Evolutionary conservation across 2,888 invertebrate species (phyloP).

Genomic region (Schrankia costaestrigalis): DNA sequence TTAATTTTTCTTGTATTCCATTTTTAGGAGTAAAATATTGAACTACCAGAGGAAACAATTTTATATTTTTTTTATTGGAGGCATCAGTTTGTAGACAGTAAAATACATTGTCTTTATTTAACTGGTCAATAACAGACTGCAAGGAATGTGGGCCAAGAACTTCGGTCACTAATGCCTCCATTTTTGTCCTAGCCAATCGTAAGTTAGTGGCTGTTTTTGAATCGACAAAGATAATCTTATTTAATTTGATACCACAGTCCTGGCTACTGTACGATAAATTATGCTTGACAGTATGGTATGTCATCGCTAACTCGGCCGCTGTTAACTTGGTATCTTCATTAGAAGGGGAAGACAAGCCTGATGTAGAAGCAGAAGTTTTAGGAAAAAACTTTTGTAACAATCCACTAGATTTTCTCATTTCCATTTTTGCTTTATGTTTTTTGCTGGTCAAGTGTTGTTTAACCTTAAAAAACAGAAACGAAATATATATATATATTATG

Average conservation of each 20-base stretch:
- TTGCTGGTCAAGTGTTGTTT: too few relatives aligned
- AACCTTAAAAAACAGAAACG: too few relatives aligned
- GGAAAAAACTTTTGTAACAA: slow-evolving; percentile 16
- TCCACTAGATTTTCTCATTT: slow-evolving; percentile 10
- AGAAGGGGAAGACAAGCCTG: slow-evolving; percentile 8
- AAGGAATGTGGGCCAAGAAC: slow-evolving; percentile 26
- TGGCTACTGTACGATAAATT: slow-evolving; percentile 36
- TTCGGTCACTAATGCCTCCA: slow-evolving; percentile 33
- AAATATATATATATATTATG: too few relatives aligned
- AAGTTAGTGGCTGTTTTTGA: slow-evolving; percentile 25
- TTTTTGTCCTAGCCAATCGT: slow-evolving; percentile 32
- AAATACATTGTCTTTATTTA: slow-evolving; percentile 26
- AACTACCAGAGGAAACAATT: slow-evolving; percentile 24
- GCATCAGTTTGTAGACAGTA: slow-evolving; percentile 28
- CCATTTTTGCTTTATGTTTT: too few relatives aligned
- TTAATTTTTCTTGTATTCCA: slow-evolving; percentile 21
- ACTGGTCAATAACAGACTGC: slow-evolving; percentile 22
- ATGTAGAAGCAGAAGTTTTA: slow-evolving; percentile 16
- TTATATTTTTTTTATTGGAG: slow-evolving; percentile 28
- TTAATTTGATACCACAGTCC: slow-evolving; percentile 30
- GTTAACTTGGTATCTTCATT: slow-evolving; percentile 11
- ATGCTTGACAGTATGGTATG: slow-evolving; percentile 37
- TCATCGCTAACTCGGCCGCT: slow-evolving; percentile 27
- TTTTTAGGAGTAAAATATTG: slow-evolving; percentile 27
- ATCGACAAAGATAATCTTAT: slow-evolving; percentile 28